Evolutionary conservation across 2,113 vertebrate genomes (phyloP).

Genomic region (Pteronura brasiliensis): DNA sequence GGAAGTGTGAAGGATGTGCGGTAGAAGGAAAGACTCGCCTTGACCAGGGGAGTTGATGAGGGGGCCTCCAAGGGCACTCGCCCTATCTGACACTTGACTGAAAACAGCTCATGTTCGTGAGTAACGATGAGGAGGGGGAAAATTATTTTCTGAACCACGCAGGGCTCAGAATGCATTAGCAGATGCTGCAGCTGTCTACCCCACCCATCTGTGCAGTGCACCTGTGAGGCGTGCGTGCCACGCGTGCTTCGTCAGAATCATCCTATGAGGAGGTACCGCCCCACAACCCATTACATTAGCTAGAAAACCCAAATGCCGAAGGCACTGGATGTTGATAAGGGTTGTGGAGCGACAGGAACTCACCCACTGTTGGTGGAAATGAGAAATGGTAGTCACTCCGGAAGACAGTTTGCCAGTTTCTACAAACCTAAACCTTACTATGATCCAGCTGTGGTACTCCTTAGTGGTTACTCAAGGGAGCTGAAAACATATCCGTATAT

Average conservation of each 20-base stretch:
- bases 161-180: background rate
- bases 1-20: background rate
- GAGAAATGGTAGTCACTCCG: background rate
- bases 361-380: background rate
- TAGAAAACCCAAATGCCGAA: background rate
- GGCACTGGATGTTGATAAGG: background rate
- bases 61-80: background rate
- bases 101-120: background rate
- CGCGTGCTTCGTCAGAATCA: background rate
- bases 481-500: background rate
- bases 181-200: background rate
- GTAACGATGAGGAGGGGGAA: background rate
- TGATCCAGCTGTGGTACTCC: background rate
- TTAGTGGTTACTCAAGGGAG: background rate
- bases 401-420: background rate
- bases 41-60: background rate
- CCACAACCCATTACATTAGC: background rate
- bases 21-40: background rate
- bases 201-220: background rate
- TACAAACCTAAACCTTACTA: background rate
- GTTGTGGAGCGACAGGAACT: background rate
- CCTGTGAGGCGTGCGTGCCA: background rate
- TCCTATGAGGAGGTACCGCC: background rate
- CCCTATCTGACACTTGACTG: background rate
- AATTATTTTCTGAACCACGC: constrained; percentile 11